Base-by-base conservation (phyloP, 2,113 vertebrate species). In the Serinus canaria region DNA sequence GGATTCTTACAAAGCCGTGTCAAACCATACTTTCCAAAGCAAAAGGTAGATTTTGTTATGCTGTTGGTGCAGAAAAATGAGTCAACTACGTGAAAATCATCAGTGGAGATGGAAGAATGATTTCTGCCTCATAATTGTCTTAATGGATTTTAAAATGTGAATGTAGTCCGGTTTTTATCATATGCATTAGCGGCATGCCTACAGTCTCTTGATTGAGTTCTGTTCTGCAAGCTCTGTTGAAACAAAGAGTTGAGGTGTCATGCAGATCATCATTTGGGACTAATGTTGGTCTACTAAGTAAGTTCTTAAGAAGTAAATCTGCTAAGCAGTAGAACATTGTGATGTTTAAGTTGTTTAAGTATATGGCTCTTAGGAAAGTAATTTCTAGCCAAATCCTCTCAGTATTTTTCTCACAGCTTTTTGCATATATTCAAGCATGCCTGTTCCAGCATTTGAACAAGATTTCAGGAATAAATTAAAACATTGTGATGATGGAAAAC, bases 111-210 rank as follows among this genome's bases (percentile, higher is more conserved):
- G 33, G 22, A 94, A 79, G n/a, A 76, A 85, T 64, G 31, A 66
- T 66, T 83, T 89, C 49, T 95, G 70, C 46, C 27, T 91, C 22
- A 1, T 87, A 85, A 83, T 94, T 78, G 33, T 73, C 75, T 66
- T 90, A 74, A 87, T 95, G 74, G 73, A 68, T 81, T 89, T 92
- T 59, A 84, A 81, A 66, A 68, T 87, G n/a, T 55, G 47, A 55
- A 4, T 50, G 9, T 22, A 46, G 89, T 60, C 83, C 35, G 70
- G 0, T 43, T 80, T 77, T 86, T 66, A 50, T 68, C 1, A 0
- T 55, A 9, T 0, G 3, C 59, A 39, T 62, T 73, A 70, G 66
- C 70, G 55, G 11, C 3, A 18, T 90, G 68, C 50, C 46, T 69
- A 0, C 37, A 13, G 47, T 76, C 28, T 73, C 37, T 73, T 83